Evolutionary conservation across 2,888 invertebrate genomes (phyloP).

Genomic region (Rhaphigaster nebulosa): DNA sequence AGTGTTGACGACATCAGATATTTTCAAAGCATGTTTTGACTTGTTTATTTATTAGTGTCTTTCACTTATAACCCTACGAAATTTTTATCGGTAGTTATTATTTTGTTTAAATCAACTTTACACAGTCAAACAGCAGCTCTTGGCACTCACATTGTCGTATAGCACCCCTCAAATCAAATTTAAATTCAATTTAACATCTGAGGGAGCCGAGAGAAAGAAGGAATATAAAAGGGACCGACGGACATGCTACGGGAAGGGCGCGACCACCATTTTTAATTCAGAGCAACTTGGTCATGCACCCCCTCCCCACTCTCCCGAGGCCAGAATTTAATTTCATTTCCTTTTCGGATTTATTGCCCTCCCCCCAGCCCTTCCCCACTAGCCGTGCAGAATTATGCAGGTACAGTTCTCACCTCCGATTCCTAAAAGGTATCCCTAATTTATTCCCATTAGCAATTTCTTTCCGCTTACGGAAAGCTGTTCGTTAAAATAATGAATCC

Average conservation of each 20-base stretch:
- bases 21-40: too few species aligned
- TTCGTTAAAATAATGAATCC: conserved; percentile 21
- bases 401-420: conserved; percentile 24
- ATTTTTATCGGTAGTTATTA: too few species aligned
- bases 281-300: conserved; percentile 33
- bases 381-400: conserved; percentile 19
- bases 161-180: neutral
- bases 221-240: conserved; percentile 15
- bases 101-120: too few species aligned
- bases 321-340: conserved; percentile 46
- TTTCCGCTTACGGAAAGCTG: neutral
- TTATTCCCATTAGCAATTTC: conserved; percentile 12
- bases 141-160: neutral
- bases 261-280: conserved; percentile 48
- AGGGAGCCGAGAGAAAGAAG: neutral
- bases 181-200: neutral
- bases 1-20: too few species aligned
- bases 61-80: too few species aligned
- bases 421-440: conserved; percentile 27
- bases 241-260: neutral
- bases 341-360: conserved; percentile 49
- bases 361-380: neutral
- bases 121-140: too few species aligned
- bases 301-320: neutral
- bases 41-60: too few species aligned